Evolutionary conservation across 2,113 vertebrate species (phyloP), one percentile per base, ranked within the genome.

Genomic region (Leucoraja erinaceus): DNA sequence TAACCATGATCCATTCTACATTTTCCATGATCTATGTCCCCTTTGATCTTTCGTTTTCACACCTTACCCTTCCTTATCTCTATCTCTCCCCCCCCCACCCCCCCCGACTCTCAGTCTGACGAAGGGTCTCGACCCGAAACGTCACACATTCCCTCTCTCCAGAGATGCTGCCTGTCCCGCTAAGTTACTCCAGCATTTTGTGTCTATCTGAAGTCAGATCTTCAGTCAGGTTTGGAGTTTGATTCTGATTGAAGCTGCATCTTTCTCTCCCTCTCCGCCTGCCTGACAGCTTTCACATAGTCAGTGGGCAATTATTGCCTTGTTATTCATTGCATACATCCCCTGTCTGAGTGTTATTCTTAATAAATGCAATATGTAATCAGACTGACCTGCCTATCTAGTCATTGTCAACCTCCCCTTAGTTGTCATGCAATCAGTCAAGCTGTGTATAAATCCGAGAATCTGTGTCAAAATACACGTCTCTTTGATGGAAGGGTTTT

Each of bases 401-500:
- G 66, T 72, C 70, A 72, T 5, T 22, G 59, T 72, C 68, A 38
- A 12, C 33, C 90, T 12, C 68, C 63, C 33, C 66, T 25, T 8
- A 74, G 33, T 6, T 91, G 38, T 91, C 68, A 91, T 38, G 38
- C 70, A 91, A 74, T 14, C 66, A 91, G 66, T 70, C 88, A 90
- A 68, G 3, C 31, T 63, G 33, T 10, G n/a, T 90, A 22, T 16
- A 90, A 90, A 90, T 25, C 9, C 47, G 38, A 33, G 38, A 91
- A 91, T 25, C 20, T 72, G 66, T 74, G 90, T 91, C 90, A 91
- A 91, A 91, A 91, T 74, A 66, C 20, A 18, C 47, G 38, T 20
- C 38, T 91, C 68, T 91, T 54, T 91, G 66, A 91, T 91, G 68
- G 90, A 91, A 74, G 90, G 33, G 66, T 3, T 74, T 47, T 91